Evolutionary conservation across 2,797 vertebrate species (phyloP), one percentile per base, ranked within the genome.

Genomic region (Dendrocincla fuliginosa): DNA sequence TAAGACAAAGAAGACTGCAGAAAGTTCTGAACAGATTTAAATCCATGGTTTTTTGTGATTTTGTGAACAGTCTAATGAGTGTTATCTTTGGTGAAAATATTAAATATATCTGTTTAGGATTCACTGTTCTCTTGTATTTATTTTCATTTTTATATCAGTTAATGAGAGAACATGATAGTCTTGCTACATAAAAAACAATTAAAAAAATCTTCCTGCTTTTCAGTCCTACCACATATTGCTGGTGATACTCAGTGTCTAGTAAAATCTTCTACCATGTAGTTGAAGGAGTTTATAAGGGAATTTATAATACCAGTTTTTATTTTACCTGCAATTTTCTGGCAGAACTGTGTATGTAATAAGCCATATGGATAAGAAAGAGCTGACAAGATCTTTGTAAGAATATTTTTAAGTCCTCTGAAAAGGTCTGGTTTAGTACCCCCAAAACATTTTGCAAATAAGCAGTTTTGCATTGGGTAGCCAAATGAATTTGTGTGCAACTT

Each of bases 141-240:
- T 37, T 84, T 84, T 88, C 75, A 61, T 89, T 88, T 93, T 77
- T 88, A 19, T 90, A 65, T 68, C 56, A 46, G 18, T 69, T 82
- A 93, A 32, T 55, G 55, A 37, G 63, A 82, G 77, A 90, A 90
- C 39, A 64, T 53, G 41, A 75, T 83, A 68, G 64, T 49, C 84
- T 77, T 91, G 41, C 78, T 91, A 95, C 81, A 55, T 70, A 76
- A 90, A 77, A 37, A 71, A 64, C 85, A 93, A 96, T 97, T 96
- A 46, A 92, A 96, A 89, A 77, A 94, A 95, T 95, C 50, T 90
- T 92, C 68, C 46, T 85, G 63, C 35, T 78, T 53, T 92, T 94
- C 71, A 92, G 56, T 91, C 83, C 69, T 96, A 77, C 24, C 7
- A 33, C 69, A 68, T 81, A 56, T 80, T 95, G 91, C 90, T 89